Percentiles rank a stretch among this genome's conserved stretches.
These are phyloP conservation scores for Megaceryle alcyon DNA, from an alignment of 2,797 vertebrate genomes.

Conservation along the genomic window DNA sequence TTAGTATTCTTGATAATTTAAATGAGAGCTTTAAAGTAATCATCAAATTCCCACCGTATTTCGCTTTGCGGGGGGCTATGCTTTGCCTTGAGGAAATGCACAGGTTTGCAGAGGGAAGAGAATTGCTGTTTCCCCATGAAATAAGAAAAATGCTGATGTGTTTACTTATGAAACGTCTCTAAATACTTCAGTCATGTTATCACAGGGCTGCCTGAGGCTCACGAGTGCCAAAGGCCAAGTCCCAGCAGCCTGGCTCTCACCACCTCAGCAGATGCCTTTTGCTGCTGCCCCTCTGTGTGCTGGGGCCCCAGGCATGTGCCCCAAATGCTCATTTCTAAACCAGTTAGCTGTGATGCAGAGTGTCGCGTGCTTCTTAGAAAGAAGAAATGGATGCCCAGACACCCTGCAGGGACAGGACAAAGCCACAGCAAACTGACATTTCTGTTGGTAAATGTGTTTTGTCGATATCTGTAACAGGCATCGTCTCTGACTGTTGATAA, in stretches of 20 bases:
- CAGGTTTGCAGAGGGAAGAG: neutral
- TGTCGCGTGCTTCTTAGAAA: neutral
- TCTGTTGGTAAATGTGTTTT: constrained; percentile 26
- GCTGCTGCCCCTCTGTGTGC: neutral
- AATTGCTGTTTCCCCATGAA: neutral
- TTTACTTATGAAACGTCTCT: neutral
- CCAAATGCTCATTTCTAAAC: neutral
- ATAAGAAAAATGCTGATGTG: neutral
- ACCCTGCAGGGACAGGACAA: constrained; percentile 1
- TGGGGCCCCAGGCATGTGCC: neutral
- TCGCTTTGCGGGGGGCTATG: neutral
- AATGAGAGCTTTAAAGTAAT: neutral
- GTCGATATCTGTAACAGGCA: neutral
- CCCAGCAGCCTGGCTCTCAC: neutral
- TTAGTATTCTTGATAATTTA: neutral
- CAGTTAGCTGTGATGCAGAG: neutral
- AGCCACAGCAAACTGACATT: constrained; percentile 16
- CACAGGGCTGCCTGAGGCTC: neutral
- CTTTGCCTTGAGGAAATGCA: neutral
- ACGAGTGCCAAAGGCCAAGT: rapidly evolving
- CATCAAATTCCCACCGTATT: neutral
- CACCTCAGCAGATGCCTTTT: neutral
- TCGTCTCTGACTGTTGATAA: neutral
- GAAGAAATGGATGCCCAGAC: constrained; percentile 26
- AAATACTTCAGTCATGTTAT: neutral